Conservation (phyloP, 1,140 invertebrate species). For the Aethina tumida region DNA sequence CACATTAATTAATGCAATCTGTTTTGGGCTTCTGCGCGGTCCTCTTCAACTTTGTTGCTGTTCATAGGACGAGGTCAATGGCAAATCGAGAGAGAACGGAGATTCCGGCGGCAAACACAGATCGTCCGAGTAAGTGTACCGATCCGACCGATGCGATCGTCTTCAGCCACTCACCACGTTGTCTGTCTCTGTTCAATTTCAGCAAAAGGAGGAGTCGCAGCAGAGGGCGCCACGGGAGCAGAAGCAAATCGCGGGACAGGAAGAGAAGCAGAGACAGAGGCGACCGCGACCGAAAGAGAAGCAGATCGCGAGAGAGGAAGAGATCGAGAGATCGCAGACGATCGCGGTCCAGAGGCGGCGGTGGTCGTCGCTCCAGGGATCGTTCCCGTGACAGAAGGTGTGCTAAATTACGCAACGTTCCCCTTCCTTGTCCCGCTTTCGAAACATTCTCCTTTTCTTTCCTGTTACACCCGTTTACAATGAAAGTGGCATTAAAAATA, state of each 20-base stretch:
- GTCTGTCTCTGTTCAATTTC: neutral
- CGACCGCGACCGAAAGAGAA: constrained; percentile 35
- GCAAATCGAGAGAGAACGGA: constrained; percentile 48
- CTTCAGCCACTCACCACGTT: no score
- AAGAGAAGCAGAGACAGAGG: constrained; percentile 28
- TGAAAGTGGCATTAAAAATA: no score
- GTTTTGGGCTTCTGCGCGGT: constrained; percentile 33
- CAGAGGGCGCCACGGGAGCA: constrained; percentile 33
- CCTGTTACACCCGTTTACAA: no score
- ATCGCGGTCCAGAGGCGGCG: constrained; percentile 25
- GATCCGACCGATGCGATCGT: no score
- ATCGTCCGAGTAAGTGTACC: constrained; percentile 41
- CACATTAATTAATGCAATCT: constrained; percentile 33
- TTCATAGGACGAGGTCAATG: constrained; percentile 53
- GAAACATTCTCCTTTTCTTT: no score
- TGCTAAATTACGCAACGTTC: constrained; percentile 4
- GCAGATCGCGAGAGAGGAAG: constrained; percentile 41
- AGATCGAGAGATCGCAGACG: constrained; percentile 35
- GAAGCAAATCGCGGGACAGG: constrained; percentile 15
- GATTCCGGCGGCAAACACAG: constrained; percentile 38
- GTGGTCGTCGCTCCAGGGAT: constrained; percentile 17
- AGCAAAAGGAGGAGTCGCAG: constrained; percentile 24
- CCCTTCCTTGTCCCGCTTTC: no score
- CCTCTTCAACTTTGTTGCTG: constrained; percentile 50
- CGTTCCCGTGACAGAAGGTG: constrained; percentile 26